These are phyloP conservation scores for Eristalis pertinax DNA, from an alignment of 2,888 invertebrate species.

Conservation along the genomic window DNA sequence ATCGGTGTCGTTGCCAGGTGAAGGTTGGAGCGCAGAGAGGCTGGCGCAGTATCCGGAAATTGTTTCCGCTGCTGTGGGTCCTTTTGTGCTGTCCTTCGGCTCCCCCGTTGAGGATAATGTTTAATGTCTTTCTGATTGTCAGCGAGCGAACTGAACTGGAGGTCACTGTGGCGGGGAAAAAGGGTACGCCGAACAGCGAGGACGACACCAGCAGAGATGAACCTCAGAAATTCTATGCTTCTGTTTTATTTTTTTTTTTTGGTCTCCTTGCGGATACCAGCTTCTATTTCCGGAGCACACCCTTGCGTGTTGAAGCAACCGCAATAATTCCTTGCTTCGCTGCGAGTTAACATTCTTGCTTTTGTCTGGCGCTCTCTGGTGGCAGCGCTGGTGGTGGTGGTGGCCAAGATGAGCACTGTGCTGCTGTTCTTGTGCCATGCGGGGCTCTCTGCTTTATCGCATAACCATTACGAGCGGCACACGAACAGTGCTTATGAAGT, in stretches of 20 bases:
- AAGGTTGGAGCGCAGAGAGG: constrained; percentile 22
- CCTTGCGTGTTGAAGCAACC: constrained; percentile 43
- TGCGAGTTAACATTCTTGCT: constrained; percentile 49
- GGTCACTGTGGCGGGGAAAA: constrained; percentile 26
- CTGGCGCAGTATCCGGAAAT: constrained; percentile 1
- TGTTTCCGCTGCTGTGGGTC: constrained; percentile 15
- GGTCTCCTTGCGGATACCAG: constrained; percentile 5
- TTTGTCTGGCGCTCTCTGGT: background rate
- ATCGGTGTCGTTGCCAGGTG: constrained; percentile 33
- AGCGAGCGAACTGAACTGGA: constrained; percentile 4
- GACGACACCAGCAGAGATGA: constrained; percentile 14
- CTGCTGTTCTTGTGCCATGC: constrained; percentile 15
- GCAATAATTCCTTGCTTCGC: constrained; percentile 47
- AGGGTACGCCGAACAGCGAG: background rate
- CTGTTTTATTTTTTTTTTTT: background rate
- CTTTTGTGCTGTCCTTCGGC: constrained; percentile 8
- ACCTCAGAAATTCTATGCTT: constrained; percentile 20
- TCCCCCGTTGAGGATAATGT: constrained; percentile 43
- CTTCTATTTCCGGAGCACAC: constrained; percentile 22
- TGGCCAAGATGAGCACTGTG: constrained; percentile 26
- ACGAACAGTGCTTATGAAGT: constrained; percentile 63
- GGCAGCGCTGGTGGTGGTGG: constrained; percentile 8
- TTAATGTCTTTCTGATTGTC: constrained; percentile 69
- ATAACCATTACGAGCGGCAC: constrained; percentile 57
- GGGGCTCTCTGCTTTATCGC: constrained; percentile 49